These are phyloP conservation scores for Cyrtorhinus lividipennis DNA, from an alignment of 1,140 invertebrate species.

Conservation along the genomic window DNA sequence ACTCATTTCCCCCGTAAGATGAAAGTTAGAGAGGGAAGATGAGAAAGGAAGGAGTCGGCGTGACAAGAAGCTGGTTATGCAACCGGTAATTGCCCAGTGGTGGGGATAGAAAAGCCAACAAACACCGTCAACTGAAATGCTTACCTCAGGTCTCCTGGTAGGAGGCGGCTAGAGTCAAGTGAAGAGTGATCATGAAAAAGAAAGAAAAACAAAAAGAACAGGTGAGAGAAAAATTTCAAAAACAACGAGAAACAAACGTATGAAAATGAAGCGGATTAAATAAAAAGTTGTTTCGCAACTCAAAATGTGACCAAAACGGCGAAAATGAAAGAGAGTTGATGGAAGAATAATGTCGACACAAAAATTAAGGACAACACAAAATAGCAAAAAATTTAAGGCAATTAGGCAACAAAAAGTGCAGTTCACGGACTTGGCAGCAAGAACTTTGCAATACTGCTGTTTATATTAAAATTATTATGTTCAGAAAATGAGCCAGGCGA, in stretches of 20 bases:
- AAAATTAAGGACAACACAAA: neutral
- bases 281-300: neutral
- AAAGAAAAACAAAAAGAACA: slow-evolving; percentile 21
- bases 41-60: no score
- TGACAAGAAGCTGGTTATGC: no score
- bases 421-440: no score
- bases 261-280: neutral
- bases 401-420: no score
- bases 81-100: no score
- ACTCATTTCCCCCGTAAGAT: no score
- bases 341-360: slow-evolving; percentile 23
- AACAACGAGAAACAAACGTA: neutral
- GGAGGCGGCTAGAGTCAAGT: slow-evolving; percentile 48
- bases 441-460: no score
- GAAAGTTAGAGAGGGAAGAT: no score
- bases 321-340: slow-evolving; percentile 35
- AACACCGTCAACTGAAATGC: neutral
- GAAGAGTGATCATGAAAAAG: slow-evolving; percentile 24
- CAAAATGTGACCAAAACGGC: slow-evolving; percentile 25
- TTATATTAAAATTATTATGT: no score
- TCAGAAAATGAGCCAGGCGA: no score
- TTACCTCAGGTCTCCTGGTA: slow-evolving; percentile 73
- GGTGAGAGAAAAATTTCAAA: slow-evolving; percentile 13
- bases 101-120: neutral
- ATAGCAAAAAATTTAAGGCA: neutral